Conservation (phyloP, 2,888 invertebrate species). For the Silvanus unidentatus region DNA sequence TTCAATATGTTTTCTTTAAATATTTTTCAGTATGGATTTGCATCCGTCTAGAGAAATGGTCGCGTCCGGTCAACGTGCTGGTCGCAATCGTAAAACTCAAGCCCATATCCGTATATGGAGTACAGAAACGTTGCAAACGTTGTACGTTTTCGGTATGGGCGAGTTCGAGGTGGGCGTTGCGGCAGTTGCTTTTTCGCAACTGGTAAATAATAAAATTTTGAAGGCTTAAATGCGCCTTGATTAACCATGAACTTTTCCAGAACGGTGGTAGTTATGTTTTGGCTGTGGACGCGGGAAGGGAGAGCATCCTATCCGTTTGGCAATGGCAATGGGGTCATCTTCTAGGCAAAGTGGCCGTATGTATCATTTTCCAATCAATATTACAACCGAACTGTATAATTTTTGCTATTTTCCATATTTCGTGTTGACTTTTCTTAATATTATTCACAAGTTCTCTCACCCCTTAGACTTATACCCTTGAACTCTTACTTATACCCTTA, state of each 20-base stretch:
- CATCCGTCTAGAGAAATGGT: slow-evolving; percentile 85
- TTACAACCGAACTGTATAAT: not conserved
- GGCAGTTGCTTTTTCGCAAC: slow-evolving; percentile 82
- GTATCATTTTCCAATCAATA: slow-evolving; percentile 36
- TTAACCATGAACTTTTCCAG: slow-evolving; percentile 45
- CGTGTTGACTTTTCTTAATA: slow-evolving; percentile 1
- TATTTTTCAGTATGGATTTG: slow-evolving; percentile 65
- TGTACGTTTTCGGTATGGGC: slow-evolving; percentile 87
- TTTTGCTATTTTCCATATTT: not conserved
- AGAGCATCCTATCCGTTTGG: slow-evolving; percentile 89
- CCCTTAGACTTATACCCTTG: too few species aligned
- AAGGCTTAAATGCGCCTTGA: not conserved
- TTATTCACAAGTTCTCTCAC: too few species aligned
- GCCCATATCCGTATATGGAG: slow-evolving; percentile 92
- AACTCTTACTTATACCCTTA: too few species aligned
- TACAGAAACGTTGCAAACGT: slow-evolving; percentile 79
- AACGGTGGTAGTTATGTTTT: slow-evolving; percentile 86
- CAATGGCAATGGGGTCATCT: slow-evolving; percentile 93
- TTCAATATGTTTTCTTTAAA: not conserved
- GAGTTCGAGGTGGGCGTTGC: slow-evolving; percentile 83
- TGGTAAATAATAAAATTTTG: slow-evolving; percentile 50
- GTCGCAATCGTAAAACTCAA: slow-evolving; percentile 76
- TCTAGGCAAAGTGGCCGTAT: slow-evolving; percentile 89
- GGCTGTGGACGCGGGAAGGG: slow-evolving; percentile 82
- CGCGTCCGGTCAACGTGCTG: slow-evolving; percentile 83